Evolutionary conservation across 92 coral and sea anemone genomes (phyloP).

Genomic region (Porites lobata): DNA sequence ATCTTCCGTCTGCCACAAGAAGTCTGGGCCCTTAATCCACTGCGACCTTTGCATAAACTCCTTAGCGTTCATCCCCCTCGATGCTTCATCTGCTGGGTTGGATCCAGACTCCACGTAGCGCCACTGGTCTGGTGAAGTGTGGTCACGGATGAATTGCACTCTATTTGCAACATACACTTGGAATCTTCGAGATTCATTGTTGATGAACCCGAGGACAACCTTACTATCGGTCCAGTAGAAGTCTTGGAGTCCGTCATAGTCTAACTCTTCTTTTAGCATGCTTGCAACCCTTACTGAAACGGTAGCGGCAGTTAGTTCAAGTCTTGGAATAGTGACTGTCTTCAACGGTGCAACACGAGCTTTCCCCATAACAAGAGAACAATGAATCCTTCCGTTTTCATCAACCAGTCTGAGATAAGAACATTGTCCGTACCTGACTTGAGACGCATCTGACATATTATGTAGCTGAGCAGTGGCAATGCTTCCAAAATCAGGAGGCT

Average conservation of each 20-base stretch:
- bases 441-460: constrained; percentile 36
- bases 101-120: constrained; percentile 28
- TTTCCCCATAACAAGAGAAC: constrained; percentile 28
- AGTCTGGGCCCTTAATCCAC: constrained; percentile 37
- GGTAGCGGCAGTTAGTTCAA: constrained; percentile 11
- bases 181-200: constrained; percentile 30
- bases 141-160: constrained; percentile 16
- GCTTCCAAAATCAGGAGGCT: neutral
- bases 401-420: constrained; percentile 16
- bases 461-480: constrained; percentile 21
- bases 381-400: neutral
- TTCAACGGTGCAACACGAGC: constrained; percentile 38
- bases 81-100: constrained; percentile 65
- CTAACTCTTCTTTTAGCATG: neutral
- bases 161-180: constrained; percentile 16
- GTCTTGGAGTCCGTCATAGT: constrained; percentile 16
- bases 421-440: constrained; percentile 3
- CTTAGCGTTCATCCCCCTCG: too few species aligned
- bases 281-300: constrained; percentile 16
- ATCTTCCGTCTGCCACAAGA: constrained; percentile 27
- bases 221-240: constrained; percentile 37
- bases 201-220: constrained; percentile 37
- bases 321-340: constrained; percentile 18
- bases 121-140: constrained; percentile 43
- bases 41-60: constrained; percentile 17